Conservation (phyloP, 2,113 vertebrate species). For the Phylloscopus trochilus region DNA sequence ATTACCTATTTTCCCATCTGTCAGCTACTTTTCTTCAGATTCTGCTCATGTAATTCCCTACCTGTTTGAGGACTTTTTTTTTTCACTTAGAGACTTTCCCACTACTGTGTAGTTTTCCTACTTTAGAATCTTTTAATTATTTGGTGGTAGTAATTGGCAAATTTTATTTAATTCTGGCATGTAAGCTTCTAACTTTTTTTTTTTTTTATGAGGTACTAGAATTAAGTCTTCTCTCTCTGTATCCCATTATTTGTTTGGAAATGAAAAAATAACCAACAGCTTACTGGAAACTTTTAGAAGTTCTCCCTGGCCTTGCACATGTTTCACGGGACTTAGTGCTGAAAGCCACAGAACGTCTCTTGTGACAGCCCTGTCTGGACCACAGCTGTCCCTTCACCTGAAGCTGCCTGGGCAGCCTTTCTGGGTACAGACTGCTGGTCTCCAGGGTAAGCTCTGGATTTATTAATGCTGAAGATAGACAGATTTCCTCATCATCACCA, state of each 20-base stretch:
- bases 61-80: not conserved
- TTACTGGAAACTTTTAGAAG: not conserved
- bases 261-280: not conserved
- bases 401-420: not conserved
- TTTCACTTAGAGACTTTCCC: not conserved
- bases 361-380: not conserved
- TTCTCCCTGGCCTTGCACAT: not conserved
- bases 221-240: not conserved
- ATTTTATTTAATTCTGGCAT: not conserved
- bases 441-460: not conserved
- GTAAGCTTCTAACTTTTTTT: not conserved
- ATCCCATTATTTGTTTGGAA: not conserved
- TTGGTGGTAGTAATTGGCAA: not conserved
- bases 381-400: accelerated
- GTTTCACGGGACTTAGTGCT: not conserved
- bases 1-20: not conserved
- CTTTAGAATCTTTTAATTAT: not conserved
- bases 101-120: not conserved
- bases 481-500: not conserved
- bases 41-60: not conserved
- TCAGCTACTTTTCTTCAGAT: not conserved
- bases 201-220: not conserved
- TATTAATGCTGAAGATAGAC: not conserved
- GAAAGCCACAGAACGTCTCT: accelerated
- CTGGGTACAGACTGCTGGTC: not conserved